Evolutionary conservation across 2,113 vertebrate genomes (phyloP).

Genomic region (Canis aureus): DNA sequence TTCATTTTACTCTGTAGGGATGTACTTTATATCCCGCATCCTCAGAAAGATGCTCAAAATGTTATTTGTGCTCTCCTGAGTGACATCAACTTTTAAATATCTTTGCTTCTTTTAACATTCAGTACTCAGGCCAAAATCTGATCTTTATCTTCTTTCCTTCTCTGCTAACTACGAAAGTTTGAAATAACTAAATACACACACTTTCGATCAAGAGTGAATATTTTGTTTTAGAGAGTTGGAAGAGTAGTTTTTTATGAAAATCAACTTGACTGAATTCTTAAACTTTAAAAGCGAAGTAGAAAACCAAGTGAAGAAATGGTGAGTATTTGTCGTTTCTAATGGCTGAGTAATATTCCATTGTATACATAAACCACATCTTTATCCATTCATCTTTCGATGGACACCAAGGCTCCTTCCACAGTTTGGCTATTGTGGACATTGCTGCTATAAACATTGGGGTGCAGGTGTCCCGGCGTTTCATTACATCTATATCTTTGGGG

Average conservation of each 20-base stretch:
- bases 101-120: constrained; percentile 30
- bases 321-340: no score
- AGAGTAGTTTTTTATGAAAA: neutral
- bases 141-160: neutral
- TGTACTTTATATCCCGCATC: neutral
- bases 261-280: neutral
- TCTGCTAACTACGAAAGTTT: neutral
- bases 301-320: no score
- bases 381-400: no score
- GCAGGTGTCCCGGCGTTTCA: no score
- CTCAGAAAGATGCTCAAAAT: neutral
- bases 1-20: neutral
- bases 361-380: no score
- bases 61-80: neutral
- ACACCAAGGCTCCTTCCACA: no score
- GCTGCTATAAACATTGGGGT: no score
- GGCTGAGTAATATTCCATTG: no score
- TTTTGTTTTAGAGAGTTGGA: constrained; percentile 5
- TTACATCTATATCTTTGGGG: no score
- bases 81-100: constrained; percentile 10
- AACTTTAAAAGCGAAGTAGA: no score
- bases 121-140: neutral
- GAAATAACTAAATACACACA: neutral
- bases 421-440: no score
- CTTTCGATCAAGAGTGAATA: neutral